Conservation (phyloP, 1,140 invertebrate genomes). For the Physella acuta region DNA sequence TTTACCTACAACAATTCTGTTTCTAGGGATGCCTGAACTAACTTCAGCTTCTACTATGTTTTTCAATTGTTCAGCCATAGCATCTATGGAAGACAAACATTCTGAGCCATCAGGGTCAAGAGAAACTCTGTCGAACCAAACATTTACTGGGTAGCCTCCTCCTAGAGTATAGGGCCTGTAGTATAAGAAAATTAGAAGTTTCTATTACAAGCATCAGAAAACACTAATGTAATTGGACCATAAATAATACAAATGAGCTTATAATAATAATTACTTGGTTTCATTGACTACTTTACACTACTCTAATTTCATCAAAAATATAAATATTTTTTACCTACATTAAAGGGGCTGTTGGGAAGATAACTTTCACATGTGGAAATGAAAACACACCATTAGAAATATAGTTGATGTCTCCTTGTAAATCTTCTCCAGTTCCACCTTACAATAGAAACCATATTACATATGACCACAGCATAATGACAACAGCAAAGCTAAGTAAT, state of each 20-base stretch:
- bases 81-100: background rate
- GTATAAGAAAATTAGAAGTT: background rate
- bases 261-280: too few relatives aligned
- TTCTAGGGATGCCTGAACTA: slow-evolving; percentile 8
- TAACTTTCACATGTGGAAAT: slow-evolving; percentile 14
- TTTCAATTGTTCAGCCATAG: slow-evolving; percentile 2
- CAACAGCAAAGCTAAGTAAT: too few relatives aligned
- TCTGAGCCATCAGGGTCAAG: background rate
- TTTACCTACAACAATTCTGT: slow-evolving; percentile 13
- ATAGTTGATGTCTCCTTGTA: background rate
- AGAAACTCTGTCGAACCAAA: slow-evolving; percentile 5
- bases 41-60: background rate
- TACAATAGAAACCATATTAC: background rate
- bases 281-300: too few relatives aligned
- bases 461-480: too few relatives aligned
- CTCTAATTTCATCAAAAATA: too few relatives aligned
- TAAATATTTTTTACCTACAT: slow-evolving; percentile 16
- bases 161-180: slow-evolving; percentile 5
- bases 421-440: slow-evolving; percentile 11
- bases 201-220: too few relatives aligned
- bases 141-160: background rate
- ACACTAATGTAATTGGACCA: too few relatives aligned
- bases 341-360: slow-evolving; percentile 19
- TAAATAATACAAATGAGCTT: too few relatives aligned
- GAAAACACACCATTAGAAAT: background rate